Evolutionary conservation across 2,113 vertebrate species (phyloP), one percentile per base, ranked within the genome.

Genomic region (Formicarius rufipectus): DNA sequence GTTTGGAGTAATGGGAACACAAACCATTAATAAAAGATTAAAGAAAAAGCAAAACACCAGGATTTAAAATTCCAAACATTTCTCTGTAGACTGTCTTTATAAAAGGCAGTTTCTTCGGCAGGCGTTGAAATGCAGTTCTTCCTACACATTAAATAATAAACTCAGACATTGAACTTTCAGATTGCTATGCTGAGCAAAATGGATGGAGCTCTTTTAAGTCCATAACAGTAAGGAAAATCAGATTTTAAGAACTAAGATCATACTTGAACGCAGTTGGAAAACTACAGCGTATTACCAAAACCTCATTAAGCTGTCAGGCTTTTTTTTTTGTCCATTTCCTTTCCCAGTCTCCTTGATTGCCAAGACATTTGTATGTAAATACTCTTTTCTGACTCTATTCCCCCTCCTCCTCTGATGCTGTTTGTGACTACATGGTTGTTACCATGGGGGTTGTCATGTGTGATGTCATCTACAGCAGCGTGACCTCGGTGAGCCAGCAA

Each of bases 11-110:
- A 96, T 69, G 91, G 96, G 97, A 96, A 94, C 96, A 91, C 93
- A 97, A 97, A 86, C 93, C 96, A 97, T 97, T 96, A 97, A 97
- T 97, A 97, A 97, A 97, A 97, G 97, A 97, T 97, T 97, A 97
- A 96, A 97, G 93, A 82, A 87, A 93, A 92, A 90, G 87, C 92
- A 95, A 95, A 96, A 93, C 93, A 94, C 79, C 33, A 87, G 85
- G 94, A 94, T 97, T 97, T 97, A 94, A 97, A 97, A 97, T 97
- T 97, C 97, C 96, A 97, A 96, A 96, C 89, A 62, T 96, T 94
- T 97, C 96, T 97, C 97, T 95, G 72, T 96, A 96, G 97, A 97
- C 95, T 96, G 96, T 93, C 96, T 96, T 94, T 96, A 94, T 96
- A 97, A 96, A 96, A 97, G 94, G 96, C 97, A 83, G 93, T 96